These are phyloP conservation scores for Drosophila murphyi DNA, from an alignment of 1,140 invertebrate genomes.

Conservation along the genomic window DNA sequence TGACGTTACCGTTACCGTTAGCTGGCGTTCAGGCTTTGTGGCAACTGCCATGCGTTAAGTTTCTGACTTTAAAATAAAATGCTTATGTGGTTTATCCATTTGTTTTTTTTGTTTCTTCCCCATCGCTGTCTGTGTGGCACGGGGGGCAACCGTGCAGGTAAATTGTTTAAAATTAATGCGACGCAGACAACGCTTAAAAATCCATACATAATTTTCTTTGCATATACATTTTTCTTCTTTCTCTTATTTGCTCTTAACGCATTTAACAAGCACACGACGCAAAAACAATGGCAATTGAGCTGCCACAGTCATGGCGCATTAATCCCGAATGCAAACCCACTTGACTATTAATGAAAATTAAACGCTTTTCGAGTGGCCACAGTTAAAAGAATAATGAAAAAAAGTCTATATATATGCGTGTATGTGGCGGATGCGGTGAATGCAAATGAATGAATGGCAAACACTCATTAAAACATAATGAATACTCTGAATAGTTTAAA, in stretches of 20 bases:
- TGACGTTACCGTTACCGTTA: constrained; percentile 1
- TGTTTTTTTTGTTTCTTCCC: not conserved
- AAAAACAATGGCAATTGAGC: constrained; percentile 57
- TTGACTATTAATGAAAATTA: constrained; percentile 77
- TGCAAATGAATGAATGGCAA: constrained; percentile 18
- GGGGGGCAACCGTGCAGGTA: constrained; percentile 51
- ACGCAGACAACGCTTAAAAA: constrained; percentile 70
- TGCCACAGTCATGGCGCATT: constrained; percentile 60
- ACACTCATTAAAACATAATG: constrained; percentile 32
- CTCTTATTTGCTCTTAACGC: constrained; percentile 40
- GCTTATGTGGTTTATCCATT: constrained; percentile 32
- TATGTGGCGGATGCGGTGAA: not conserved
- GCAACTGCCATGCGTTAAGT: constrained; percentile 17
- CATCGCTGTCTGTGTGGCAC: constrained; percentile 2
- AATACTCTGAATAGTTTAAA: not conserved
- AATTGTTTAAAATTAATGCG: constrained; percentile 75
- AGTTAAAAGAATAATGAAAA: constrained; percentile 34
- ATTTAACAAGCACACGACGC: constrained; percentile 35
- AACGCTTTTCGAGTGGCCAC: constrained; percentile 70
- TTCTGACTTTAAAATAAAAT: constrained; percentile 65
- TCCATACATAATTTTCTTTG: constrained; percentile 67
- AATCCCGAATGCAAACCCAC: constrained; percentile 70
- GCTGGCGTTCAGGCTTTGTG: constrained; percentile 3
- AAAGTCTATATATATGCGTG: not conserved
- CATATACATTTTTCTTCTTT: not conserved